Evolutionary conservation across 2,888 invertebrate species (phyloP), one percentile per base, ranked within the genome.

Genomic region (Agonopterix arenella): DNA sequence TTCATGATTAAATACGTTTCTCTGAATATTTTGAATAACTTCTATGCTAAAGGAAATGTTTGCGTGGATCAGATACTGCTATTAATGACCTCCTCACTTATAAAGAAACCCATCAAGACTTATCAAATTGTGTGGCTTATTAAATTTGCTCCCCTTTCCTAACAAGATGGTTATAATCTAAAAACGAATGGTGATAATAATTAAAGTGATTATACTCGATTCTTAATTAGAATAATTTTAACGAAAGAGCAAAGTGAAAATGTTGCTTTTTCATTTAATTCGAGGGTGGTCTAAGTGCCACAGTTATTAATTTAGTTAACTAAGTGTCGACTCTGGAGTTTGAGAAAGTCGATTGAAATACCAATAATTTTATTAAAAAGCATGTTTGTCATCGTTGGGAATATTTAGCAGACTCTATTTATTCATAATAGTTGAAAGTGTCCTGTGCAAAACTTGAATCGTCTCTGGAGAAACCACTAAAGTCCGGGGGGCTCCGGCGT

Each of bases 231-330:
- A 81, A 78, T 79, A 75, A 70, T 81, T 76, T 59, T 58, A 64
- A 72, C 69, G 69, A 69, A 72, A 63, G 64, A 68, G 69, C 71
- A 69, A 70, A 68, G 66, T 64, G 68, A 71, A 73, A 77, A 73
- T 83, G 80, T 84, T 84, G 76, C 68, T 73, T 74, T 84, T 84
- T 72, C 75, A 83, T 84, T 80, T 76, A 40, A n/a, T 40, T 40
- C 16, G 44, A 16, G 16, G 11, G 42, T 11, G 13, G 42, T 11
- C 13, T 42, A 13, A 42, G 11, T 11, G 13, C 42, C n/a, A 13
- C 11, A 42, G 11, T 42, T n/a, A 13, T 42, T 42, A 42, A 11
- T 42, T 42, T 13, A 42, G 11, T 42, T 11, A 42, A 42, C 11
- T 42, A 11, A 11, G 8, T 13, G 42, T 11, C 42, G 42, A 13